These are phyloP conservation scores for Thysanoteuthis rhombus DNA, from an alignment of 2,888 invertebrate genomes.

Conservation along the genomic window DNA sequence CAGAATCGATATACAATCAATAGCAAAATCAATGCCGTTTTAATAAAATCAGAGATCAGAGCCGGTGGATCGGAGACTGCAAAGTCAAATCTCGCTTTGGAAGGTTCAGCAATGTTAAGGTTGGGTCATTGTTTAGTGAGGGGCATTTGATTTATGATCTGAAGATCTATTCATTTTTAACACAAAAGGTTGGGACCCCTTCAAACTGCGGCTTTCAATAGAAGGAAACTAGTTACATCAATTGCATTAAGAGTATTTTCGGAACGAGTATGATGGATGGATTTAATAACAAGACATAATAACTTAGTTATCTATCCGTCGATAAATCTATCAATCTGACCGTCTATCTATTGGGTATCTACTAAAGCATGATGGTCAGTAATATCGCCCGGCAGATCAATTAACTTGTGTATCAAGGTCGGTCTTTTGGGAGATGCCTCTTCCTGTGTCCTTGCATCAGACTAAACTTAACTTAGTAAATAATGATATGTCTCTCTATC, in stretches of 20 bases:
- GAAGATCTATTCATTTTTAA: not conserved
- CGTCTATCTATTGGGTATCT: no score
- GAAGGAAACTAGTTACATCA: not conserved
- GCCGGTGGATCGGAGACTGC: not conserved
- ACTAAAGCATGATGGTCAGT: no score
- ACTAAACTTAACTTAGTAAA: no score
- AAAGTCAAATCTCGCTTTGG: not conserved
- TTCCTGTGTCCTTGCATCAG: no score
- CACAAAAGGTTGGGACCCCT: not conserved
- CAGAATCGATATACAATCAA: not conserved
- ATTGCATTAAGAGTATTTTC: not conserved
- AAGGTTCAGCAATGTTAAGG: not conserved
- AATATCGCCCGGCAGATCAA: no score
- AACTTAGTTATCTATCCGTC: not conserved
- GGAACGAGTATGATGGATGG: not conserved
- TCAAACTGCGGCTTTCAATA: not conserved
- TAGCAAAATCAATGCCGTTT: not conserved
- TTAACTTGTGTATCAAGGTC: no score
- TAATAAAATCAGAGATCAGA: not conserved
- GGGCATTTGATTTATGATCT: slow-evolving; percentile 12
- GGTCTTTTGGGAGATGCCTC: no score
- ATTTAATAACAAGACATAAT: not conserved
- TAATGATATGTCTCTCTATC: no score
- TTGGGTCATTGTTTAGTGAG: not conserved
- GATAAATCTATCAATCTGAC: no score